Base-by-base conservation (phyloP, 2,113 vertebrate genomes). In the Chrysemys picta region DNA sequence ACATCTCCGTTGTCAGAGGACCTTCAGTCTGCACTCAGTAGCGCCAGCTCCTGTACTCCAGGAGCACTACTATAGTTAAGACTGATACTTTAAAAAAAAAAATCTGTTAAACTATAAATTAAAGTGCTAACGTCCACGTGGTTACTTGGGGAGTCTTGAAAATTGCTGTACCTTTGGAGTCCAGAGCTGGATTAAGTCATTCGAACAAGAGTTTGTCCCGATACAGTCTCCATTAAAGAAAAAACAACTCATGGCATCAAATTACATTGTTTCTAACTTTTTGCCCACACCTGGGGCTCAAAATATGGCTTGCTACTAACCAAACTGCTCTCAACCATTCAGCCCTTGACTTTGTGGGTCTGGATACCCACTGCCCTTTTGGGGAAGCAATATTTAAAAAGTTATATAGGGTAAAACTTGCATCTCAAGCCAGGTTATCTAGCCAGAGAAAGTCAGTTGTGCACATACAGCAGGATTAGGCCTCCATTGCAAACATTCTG, bases 121-220 rank as follows among this genome's bases (percentile, higher is more conserved):
- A 2, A 17, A 11, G 21, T 54, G 29, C 53, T 82, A 42, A 82
- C 24, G 24, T 38, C n/a, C n/a, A 24, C 22, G 11, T 54, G 14
- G 14, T 79, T 54, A 80, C 76, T 65, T 14, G 69, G 59, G 69
- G 84, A 17, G 29, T 78, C 25, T 59, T 11, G 12, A 85, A 59
- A 1, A 2, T 47, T 75, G 80, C 54, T 0, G 0, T 59, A n/a
- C 42, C 7, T 87, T 6, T 42, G 72, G 42, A 42, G 12, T n/a
- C 35, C 35, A n/a, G 6, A 19, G 83, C 52, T 35, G 65, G 59
- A 69, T 19, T 19, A 13, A 38, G 76, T 62, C 12, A 57, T 75
- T 81, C n/a, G 25, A 57, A 57, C 56, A 27, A 27, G 24, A 14
- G 65, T 17, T 69, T 69, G 14, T 16, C 35, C 31, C 27, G 35